Evolutionary conservation across 2,888 invertebrate genomes (phyloP).

Genomic region (Eupithecia tripunctaria): DNA sequence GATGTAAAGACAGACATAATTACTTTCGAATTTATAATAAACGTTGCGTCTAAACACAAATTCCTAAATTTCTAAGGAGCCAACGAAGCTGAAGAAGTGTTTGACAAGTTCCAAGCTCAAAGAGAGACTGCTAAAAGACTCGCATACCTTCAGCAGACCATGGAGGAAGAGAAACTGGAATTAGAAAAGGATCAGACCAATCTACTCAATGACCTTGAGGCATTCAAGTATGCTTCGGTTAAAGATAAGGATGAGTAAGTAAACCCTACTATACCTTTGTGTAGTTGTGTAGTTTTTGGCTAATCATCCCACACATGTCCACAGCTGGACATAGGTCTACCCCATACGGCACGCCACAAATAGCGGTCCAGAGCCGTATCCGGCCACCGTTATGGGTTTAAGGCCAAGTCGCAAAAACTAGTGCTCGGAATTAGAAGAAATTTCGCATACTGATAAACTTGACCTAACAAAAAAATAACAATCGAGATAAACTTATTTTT

Average conservation of each 20-base stretch:
- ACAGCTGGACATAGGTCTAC: too few species aligned
- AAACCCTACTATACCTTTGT: neutral
- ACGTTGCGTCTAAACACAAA: neutral
- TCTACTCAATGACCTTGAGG: conserved; percentile 88
- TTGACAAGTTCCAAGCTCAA: conserved; percentile 89
- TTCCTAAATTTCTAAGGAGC: conserved; percentile 80
- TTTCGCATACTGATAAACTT: too few species aligned
- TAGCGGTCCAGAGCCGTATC: too few species aligned
- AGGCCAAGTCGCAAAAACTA: too few species aligned
- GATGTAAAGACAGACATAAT: too few species aligned
- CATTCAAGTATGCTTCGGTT: conserved; percentile 91
- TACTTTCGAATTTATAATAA: too few species aligned
- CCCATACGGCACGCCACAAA: too few species aligned
- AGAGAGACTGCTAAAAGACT: conserved; percentile 89
- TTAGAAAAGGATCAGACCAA: conserved; percentile 87
- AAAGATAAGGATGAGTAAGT: conserved; percentile 92
- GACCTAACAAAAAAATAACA: too few species aligned
- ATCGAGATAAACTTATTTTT: neutral
- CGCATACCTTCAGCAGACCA: conserved; percentile 87
- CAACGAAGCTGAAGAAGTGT: conserved; percentile 89
- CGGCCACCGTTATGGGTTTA: too few species aligned
- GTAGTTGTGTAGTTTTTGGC: too few species aligned
- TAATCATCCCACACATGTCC: too few species aligned
- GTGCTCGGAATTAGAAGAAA: too few species aligned
- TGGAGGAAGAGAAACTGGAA: conserved; percentile 89